phyloP scores from a whole-genome alignment of 2,888 invertebrate genomes.

The Empis stercorea region DNA sequence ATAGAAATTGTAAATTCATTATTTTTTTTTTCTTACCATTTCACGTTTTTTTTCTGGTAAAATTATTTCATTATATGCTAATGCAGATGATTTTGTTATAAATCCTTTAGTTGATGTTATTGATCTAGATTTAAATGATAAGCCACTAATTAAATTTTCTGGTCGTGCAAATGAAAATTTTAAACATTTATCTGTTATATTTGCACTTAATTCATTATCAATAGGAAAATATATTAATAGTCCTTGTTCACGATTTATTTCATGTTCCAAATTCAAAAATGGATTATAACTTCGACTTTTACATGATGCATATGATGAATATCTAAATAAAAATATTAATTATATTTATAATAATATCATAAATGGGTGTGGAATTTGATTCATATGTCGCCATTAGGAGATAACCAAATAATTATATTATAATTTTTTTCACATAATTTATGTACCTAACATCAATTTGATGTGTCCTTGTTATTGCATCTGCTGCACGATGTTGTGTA shows the following conservation, averaged over 20 bases:
- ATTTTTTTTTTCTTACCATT: slow-evolving; percentile 19
- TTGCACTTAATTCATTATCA: slow-evolving; percentile 35
- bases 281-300: slow-evolving; percentile 45
- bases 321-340: slow-evolving; percentile 25
- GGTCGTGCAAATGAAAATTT: slow-evolving; percentile 31
- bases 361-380: too few relatives aligned
- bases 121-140: slow-evolving; percentile 34
- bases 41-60: slow-evolving; percentile 28
- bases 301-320: slow-evolving; percentile 41
- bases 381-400: too few relatives aligned
- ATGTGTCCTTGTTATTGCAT: slow-evolving; percentile 45
- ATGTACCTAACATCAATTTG: slow-evolving; percentile 48
- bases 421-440: too few relatives aligned
- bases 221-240: slow-evolving; percentile 52
- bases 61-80: slow-evolving; percentile 28
- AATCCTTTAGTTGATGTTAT: slow-evolving; percentile 31
- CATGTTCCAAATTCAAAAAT: slow-evolving; percentile 48
- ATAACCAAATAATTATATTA: too few relatives aligned
- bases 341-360: too few relatives aligned
- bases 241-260: slow-evolving; percentile 54
- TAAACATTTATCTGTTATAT: slow-evolving; percentile 24
- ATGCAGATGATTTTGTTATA: slow-evolving; percentile 27
- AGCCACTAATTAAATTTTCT: slow-evolving; percentile 32
- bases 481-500: slow-evolving; percentile 43
- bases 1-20: neutral